phyloP scores from a whole-genome alignment of 92 coral and sea anemone species.

The Muricea muricata region DNA sequence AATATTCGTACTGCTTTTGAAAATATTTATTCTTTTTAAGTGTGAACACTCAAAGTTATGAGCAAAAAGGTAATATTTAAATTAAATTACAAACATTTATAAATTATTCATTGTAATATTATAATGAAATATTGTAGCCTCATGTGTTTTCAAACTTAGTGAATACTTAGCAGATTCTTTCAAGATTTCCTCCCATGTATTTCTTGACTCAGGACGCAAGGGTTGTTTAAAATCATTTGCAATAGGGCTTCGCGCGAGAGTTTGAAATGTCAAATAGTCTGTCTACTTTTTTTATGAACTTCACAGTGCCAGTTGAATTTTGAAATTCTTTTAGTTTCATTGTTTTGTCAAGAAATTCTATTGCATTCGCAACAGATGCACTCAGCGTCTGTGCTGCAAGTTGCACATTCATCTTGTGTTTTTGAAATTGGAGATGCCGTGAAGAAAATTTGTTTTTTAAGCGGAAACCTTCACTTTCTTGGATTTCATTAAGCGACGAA shows the following conservation, averaged over 20 bases:
- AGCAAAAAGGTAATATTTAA: background rate
- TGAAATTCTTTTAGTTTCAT: background rate
- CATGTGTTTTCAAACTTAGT: slow-evolving; percentile 12
- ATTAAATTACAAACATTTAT: background rate
- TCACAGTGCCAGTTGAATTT: background rate
- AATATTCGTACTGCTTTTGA: too few species aligned
- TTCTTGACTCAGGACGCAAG: background rate
- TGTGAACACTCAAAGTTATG: background rate
- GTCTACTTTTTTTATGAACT: background rate
- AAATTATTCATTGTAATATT: background rate
- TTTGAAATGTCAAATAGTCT: slow-evolving; percentile 15
- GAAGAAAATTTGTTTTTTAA: background rate
- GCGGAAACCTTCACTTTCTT: slow-evolving; percentile 11
- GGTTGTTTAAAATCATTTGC: slow-evolving; percentile 5
- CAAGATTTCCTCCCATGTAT: background rate
- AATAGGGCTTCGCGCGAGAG: slow-evolving; percentile 8
- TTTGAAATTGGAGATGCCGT: background rate
- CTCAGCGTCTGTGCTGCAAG: slow-evolving; percentile 26
- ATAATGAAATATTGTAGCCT: background rate
- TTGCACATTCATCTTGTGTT: slow-evolving; percentile 30
- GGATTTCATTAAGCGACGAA: background rate
- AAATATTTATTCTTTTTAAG: background rate
- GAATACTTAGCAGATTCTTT: background rate
- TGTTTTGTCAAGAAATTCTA: background rate
- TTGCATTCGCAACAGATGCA: slow-evolving; percentile 23